Evolutionary conservation across 2,113 vertebrate genomes (phyloP).

Genomic region (Hydrochoerus hydrochaeris): DNA sequence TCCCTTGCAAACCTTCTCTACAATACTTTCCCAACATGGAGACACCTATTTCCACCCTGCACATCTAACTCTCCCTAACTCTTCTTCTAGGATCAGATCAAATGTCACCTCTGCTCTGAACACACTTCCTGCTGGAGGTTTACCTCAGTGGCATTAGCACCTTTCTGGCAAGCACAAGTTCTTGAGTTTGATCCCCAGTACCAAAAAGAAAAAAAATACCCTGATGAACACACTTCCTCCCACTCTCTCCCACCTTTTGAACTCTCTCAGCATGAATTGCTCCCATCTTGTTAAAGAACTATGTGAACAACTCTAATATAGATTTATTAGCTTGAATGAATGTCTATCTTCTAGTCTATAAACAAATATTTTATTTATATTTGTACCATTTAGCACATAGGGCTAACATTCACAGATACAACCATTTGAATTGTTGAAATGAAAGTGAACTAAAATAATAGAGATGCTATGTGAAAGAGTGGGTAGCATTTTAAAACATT

Average conservation of each 20-base stretch:
- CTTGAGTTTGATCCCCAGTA: too few species aligned
- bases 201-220: too few species aligned
- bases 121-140: too few species aligned
- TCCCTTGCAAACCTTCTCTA: neutral
- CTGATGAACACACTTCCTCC: too few species aligned
- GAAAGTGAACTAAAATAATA: conserved; percentile 10
- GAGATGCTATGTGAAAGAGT: neutral
- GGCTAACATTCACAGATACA: neutral
- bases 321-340: neutral
- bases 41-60: neutral
- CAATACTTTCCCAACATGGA: neutral
- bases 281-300: neutral
- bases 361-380: neutral
- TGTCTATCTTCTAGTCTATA: neutral
- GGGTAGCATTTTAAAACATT: neutral
- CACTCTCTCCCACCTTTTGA: neutral
- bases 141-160: too few species aligned
- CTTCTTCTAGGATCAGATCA: neutral
- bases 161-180: too few species aligned
- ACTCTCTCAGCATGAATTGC: neutral
- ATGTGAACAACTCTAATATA: neutral
- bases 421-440: neutral
- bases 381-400: neutral
- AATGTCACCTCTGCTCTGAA: neutral
- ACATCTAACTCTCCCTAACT: neutral